Evolutionary conservation across 2,797 vertebrate genomes (phyloP), one percentile per base, ranked within the genome.

Genomic region (Gymnothorax javanicus): DNA sequence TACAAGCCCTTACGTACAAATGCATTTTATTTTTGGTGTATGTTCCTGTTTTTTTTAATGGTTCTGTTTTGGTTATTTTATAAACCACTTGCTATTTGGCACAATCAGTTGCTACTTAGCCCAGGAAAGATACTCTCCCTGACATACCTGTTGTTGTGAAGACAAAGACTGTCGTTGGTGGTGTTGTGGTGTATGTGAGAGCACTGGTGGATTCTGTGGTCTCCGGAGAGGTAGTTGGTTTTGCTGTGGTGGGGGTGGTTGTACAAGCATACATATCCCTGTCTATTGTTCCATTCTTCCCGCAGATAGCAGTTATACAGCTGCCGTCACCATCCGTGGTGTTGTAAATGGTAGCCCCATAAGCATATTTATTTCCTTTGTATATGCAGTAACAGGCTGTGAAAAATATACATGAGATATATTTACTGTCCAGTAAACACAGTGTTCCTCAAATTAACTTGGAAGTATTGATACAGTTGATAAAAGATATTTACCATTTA

Each of bases 271-370:
- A 43, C 0, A 95, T 7, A 0, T 0, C 23, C 82, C 96, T 96
- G 0, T 85, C 50, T 54, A 98, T 86, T 0, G 91, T 95, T 62
- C 96, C 97, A 12, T 97, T 94, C 0, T 62, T 71, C 1, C 93
- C 93, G 86, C 98, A 99, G n/a, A 7, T 86, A 82, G 97, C 97
- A 0, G 88, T 93, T n/a, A 99, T 96, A 86, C 98, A 99, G 57
- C 94, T 91, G 58, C 96, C 97, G 0, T 91, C 90, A 13, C 97
- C 97, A n/a, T 99, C 98, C 0, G 95, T 96, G 0, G 97, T 98
- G 87, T 95, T 89, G 91, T 99, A 99, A 88, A 99, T 94, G 3
- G 93, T 90, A 0, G 92, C 94, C 0, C 94, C 94, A 0, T 95
- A 96, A 0, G 83, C 86, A 89, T 96, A 97, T 2, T 2, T 92